Evolutionary conservation across 2,797 vertebrate genomes (phyloP).

Genomic region (Danio jaintianensis): DNA sequence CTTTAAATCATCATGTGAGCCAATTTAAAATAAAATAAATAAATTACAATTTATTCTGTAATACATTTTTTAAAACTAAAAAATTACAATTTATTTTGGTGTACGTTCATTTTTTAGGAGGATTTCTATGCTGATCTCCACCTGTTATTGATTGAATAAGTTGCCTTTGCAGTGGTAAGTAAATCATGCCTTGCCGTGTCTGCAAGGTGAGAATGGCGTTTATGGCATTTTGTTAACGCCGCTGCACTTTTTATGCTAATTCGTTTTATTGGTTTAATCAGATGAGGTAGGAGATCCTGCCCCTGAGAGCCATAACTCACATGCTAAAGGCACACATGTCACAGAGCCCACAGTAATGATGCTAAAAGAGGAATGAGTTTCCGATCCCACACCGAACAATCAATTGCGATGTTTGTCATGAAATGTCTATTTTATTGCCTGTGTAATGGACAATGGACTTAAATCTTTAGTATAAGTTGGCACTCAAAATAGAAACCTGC

Average conservation of each 20-base stretch:
- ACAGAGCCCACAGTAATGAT: constrained; percentile 20
- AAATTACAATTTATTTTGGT: no score
- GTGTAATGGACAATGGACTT: not conserved
- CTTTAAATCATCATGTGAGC: no score
- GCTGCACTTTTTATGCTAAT: constrained; percentile 61
- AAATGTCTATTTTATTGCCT: constrained; percentile 6
- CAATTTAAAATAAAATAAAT: no score
- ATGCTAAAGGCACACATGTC: constrained; percentile 34
- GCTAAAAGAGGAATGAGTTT: constrained; percentile 39
- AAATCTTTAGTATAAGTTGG: constrained; percentile 14
- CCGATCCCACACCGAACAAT: not conserved
- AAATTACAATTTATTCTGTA: no score
- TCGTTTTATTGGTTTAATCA: constrained; percentile 58
- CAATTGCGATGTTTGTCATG: not conserved
- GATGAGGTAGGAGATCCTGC: constrained; percentile 46
- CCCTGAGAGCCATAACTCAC: constrained; percentile 57
- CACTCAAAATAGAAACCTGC: not conserved
- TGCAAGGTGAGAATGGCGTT: constrained; percentile 59
- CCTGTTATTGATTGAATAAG: constrained; percentile 55
- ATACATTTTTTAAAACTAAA: no score
- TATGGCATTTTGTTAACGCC: constrained; percentile 54
- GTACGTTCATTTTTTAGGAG: no score
- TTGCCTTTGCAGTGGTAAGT: constrained; percentile 46
- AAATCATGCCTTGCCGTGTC: constrained; percentile 47
- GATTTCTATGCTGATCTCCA: constrained; percentile 3